phyloP scores from a whole-genome alignment of 2,113 vertebrate species.

The Pachyramphus minor region DNA sequence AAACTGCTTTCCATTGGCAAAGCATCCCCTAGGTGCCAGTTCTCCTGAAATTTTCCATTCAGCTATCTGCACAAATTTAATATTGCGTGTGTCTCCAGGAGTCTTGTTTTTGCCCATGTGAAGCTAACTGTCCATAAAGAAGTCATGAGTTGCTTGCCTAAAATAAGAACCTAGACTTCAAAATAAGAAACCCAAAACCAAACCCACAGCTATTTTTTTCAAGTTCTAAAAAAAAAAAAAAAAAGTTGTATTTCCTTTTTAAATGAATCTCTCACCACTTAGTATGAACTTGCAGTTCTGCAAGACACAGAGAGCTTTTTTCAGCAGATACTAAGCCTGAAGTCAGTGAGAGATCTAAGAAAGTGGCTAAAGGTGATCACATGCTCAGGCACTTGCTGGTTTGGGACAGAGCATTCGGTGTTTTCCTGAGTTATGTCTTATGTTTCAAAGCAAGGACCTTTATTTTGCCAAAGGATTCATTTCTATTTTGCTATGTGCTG shows the following conservation, averaged over 20 bases:
- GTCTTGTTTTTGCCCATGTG: constrained; percentile 18
- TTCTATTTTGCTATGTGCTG: neutral
- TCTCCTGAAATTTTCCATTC: constrained; percentile 24
- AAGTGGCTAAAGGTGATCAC: neutral
- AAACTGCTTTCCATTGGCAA: neutral
- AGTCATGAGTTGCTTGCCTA: constrained; percentile 30
- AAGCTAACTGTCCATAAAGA: neutral
- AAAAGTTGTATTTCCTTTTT: neutral
- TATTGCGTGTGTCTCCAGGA: neutral
- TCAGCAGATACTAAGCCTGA: neutral
- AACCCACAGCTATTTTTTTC: constrained; percentile 4
- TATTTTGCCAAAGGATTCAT: neutral
- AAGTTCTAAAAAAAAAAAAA: constrained; percentile 1
- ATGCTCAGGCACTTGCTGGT: neutral
- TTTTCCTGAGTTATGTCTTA: neutral
- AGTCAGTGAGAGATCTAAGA: neutral
- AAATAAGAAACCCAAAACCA: constrained; percentile 47
- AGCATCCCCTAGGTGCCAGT: neutral
- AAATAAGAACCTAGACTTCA: constrained; percentile 29
- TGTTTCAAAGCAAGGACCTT: neutral
- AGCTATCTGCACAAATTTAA: neutral
- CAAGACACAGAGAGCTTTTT: neutral
- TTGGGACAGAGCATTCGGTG: neutral
- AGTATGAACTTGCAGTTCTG: neutral
- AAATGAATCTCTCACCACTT: neutral